A percentile compares a stretch with the other conserved stretches of the same genome.
These are phyloP conservation scores for Tetranychus truncatus DNA, from an alignment of 2,888 invertebrate species.

Conservation along the genomic window DNA sequence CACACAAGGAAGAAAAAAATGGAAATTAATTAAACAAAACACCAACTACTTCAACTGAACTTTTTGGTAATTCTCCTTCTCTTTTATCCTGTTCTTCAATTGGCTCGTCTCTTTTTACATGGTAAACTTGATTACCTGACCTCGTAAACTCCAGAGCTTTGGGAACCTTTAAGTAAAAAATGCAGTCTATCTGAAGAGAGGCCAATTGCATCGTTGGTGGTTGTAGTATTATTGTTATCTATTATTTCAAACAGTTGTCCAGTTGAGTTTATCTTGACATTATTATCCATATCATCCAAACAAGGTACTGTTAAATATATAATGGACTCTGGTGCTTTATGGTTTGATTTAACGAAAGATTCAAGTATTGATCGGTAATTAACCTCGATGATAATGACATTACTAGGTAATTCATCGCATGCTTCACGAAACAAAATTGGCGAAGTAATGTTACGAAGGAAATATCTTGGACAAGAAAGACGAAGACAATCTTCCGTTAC, in stretches of 20 bases:
- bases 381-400: background rate
- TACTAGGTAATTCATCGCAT: background rate
- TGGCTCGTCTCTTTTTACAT: background rate
- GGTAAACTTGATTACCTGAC: background rate
- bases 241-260: background rate
- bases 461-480: constrained; percentile 7
- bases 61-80: too few species aligned
- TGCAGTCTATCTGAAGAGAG: background rate
- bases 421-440: constrained; percentile 1
- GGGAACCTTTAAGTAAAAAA: background rate
- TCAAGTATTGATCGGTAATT: background rate
- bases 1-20: background rate
- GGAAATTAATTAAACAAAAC: background rate
- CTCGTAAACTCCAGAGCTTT: background rate
- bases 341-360: background rate
- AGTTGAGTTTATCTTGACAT: background rate
- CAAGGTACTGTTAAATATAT: background rate
- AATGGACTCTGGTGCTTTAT: background rate
- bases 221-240: background rate
- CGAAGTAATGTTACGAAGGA: background rate
- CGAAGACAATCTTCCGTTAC: background rate
- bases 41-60: background rate
- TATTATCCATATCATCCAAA: background rate
- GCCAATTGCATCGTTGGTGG: background rate
- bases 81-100: too few species aligned